Conservation (phyloP, 2,888 invertebrate genomes). For the Hyposoter didymator region DNA sequence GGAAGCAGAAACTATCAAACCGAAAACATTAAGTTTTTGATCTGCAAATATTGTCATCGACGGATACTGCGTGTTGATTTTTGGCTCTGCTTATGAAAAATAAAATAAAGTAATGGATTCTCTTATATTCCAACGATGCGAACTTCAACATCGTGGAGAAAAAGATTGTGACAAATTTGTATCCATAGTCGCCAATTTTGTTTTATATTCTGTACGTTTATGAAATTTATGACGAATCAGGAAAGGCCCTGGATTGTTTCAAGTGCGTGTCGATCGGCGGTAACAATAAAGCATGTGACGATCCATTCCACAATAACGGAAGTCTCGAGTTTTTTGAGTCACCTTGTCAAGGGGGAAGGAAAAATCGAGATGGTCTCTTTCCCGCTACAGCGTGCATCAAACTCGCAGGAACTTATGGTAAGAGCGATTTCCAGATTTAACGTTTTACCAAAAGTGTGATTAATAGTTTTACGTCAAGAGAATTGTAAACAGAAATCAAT, state of each 20-base stretch:
- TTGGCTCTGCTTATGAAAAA: too few relatives aligned
- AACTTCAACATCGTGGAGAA: too few relatives aligned
- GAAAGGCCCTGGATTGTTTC: conserved; percentile 95
- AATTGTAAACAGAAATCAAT: not conserved
- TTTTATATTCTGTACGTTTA: not conserved
- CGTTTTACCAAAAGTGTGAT: too few relatives aligned
- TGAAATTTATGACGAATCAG: conserved; percentile 79
- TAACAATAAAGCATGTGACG: conserved; percentile 95
- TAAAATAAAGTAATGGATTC: too few relatives aligned
- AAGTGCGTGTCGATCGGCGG: conserved; percentile 97
- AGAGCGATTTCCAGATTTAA: not conserved
- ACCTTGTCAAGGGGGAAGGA: conserved; percentile 97
- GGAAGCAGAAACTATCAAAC: too few relatives aligned
- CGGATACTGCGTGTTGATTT: too few relatives aligned
- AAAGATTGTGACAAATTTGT: not conserved
- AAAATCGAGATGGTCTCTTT: conserved; percentile 96
- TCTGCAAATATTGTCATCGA: too few relatives aligned
- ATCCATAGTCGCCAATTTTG: not conserved
- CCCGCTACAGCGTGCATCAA: conserved; percentile 99
- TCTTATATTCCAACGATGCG: too few relatives aligned
- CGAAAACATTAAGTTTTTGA: too few relatives aligned
- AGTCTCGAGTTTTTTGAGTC: conserved; percentile 93
- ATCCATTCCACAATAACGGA: conserved; percentile 97
- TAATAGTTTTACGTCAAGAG: not conserved
- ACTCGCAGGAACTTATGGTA: conserved; percentile 95